Evolutionary conservation across 2,797 vertebrate species (phyloP).

Genomic region (Betta splendens): DNA sequence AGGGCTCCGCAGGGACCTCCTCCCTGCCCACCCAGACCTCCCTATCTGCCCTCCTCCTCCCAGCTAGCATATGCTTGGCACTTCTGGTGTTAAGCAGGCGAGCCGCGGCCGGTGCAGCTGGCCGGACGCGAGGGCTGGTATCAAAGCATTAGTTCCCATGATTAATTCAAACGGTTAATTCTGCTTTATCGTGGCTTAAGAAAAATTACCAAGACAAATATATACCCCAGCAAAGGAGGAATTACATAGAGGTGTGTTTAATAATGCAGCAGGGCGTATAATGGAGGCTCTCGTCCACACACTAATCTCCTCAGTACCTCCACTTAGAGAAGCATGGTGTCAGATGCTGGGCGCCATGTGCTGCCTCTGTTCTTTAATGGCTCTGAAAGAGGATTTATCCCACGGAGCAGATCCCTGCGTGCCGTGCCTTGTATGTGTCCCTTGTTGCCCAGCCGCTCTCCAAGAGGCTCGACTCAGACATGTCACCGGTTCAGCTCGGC

Average conservation of each 20-base stretch:
- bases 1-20: slow-evolving; percentile 82
- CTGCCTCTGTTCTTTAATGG: slow-evolving; percentile 60
- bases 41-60: slow-evolving; percentile 75
- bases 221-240: slow-evolving; percentile 81
- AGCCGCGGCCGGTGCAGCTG: slow-evolving; percentile 86
- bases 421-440: slow-evolving; percentile 36
- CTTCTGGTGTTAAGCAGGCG: slow-evolving; percentile 84
- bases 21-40: slow-evolving; percentile 76
- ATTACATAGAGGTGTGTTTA: slow-evolving; percentile 77
- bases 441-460: slow-evolving; percentile 39
- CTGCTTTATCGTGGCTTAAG: slow-evolving; percentile 77
- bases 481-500: slow-evolving; percentile 13
- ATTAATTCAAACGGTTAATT: slow-evolving; percentile 88
- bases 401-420: slow-evolving; percentile 34
- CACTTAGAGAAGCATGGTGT: slow-evolving; percentile 67
- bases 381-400: slow-evolving; percentile 63
- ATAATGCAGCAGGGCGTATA: slow-evolving; percentile 81
- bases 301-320: slow-evolving; percentile 75
- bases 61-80: slow-evolving; percentile 91
- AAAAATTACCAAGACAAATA: slow-evolving; percentile 87
- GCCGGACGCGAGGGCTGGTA: slow-evolving; percentile 71
- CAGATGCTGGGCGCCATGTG: slow-evolving; percentile 73
- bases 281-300: slow-evolving; percentile 68
- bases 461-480: no score
- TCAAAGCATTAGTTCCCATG: slow-evolving; percentile 85